Evolutionary conservation across 2,113 vertebrate species (phyloP), one percentile per base, ranked within the genome.

Genomic region (Thamnaconus septentrionalis): DNA sequence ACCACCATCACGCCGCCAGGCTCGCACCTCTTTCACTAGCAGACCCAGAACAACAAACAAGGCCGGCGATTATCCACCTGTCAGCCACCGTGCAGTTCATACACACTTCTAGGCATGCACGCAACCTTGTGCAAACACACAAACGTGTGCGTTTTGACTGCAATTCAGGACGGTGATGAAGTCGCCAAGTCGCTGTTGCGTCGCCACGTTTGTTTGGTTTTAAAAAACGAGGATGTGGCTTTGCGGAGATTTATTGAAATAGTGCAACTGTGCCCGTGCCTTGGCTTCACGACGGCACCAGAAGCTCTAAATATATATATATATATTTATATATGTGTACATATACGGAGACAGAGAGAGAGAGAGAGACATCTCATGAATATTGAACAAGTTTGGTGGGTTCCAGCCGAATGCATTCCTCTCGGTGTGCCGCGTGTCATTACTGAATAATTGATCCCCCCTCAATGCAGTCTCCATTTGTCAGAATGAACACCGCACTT

Each of bases 361-460:
- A 54, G 5, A 64, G 41, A 60, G 49, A 70, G 68, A 62, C 71
- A 62, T 58, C 69, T 87, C 74, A 86, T 91, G 73, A 87, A 91
- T 91, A 89, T 88, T 88, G 75, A 84, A 84, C 61, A 4, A 45
- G 64, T 82, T 75, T 70, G 62, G 45, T 59, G 10, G 47, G 53
- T 90, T 91, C 64, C 67, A 67, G 71, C 73, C 78, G 81, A 89
- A 79, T 69, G 76, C 73, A 56, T 73, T 42, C 54, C 3, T 75
- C 64, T 80, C 61, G 18, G 18, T 78, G 70, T 85, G 75, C 77
- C 58, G 65, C 65, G 75, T 87, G 76, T 87, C 84, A 82, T 82
- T 89, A 87, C 66, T 91, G 78, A 91, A 92, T 89, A 90, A 92
- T 90, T 88, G 81, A 89, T 90, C 59, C 4, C 42, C 18, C 12